Percentiles rank a stretch among this genome's conserved stretches.
Conservation (phyloP, 2,888 invertebrate species). For the Pachydiplax longipennis region DNA sequence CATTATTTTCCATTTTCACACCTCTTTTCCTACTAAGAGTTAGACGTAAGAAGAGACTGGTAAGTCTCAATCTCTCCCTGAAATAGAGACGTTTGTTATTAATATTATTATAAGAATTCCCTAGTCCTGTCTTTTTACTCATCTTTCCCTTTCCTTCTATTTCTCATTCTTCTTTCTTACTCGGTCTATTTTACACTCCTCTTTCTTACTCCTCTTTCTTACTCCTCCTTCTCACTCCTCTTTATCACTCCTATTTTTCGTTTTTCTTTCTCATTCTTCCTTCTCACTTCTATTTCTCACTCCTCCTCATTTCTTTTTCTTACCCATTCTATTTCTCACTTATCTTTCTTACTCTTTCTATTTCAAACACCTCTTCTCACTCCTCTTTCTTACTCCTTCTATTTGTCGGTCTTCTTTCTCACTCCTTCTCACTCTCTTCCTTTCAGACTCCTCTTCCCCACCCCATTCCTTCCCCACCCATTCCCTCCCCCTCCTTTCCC, state of each 20-base stretch:
- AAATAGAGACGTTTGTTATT: too few species aligned
- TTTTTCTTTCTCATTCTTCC: constrained; percentile 41
- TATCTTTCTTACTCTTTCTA: background rate
- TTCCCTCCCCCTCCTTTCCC: too few species aligned
- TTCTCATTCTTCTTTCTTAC: constrained; percentile 47
- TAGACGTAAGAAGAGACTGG: too few species aligned
- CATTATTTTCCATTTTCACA: too few species aligned
- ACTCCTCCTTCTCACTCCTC: constrained; percentile 45
- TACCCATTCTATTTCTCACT: background rate
- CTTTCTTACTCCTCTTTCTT: constrained; percentile 46
- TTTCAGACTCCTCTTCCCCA: background rate
- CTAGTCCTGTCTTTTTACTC: background rate
- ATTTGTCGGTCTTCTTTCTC: background rate
- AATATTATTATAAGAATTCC: too few species aligned
- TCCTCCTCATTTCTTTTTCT: background rate
- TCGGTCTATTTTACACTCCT: constrained; percentile 35
- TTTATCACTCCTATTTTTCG: constrained; percentile 35
- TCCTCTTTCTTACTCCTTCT: background rate
- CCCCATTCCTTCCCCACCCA: too few species aligned
- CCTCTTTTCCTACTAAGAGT: too few species aligned
- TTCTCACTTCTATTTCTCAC: background rate
- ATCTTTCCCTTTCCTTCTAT: background rate
- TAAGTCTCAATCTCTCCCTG: too few species aligned
- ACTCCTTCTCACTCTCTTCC: background rate
- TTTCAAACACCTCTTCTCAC: background rate